These are phyloP conservation scores for Ceratotherium simum DNA, from an alignment of 2,113 vertebrate species.

Conservation along the genomic window DNA sequence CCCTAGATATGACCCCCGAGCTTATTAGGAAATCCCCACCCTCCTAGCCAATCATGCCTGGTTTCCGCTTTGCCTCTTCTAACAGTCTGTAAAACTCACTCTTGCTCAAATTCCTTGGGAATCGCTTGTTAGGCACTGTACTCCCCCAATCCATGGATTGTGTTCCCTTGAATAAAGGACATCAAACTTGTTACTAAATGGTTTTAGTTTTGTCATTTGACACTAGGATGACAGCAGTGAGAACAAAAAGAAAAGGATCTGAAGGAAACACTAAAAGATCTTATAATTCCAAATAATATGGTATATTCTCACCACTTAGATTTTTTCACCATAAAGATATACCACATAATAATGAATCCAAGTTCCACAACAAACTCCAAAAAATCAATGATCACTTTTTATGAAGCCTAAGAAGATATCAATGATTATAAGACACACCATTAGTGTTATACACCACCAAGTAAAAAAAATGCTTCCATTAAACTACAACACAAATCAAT, in stretches of 20 bases:
- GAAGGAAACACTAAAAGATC: not conserved
- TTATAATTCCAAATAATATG: not conserved
- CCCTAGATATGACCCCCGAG: not conserved
- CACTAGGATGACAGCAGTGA: not conserved
- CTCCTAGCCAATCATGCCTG: no score
- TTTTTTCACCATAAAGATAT: not conserved
- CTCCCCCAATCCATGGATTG: not conserved
- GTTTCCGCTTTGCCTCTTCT: not conserved
- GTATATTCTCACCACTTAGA: not conserved
- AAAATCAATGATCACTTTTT: not conserved
- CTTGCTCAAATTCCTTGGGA: not conserved
- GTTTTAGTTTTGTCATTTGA: not conserved
- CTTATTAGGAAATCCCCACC: not conserved
- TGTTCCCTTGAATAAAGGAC: not conserved
- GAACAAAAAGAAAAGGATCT: not conserved
- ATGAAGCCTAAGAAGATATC: not conserved
- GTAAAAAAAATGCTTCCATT: not conserved
- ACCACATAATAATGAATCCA: not conserved
- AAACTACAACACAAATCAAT: not conserved
- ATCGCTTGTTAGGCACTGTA: not conserved
- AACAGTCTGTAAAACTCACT: not conserved
- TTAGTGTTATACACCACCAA: not conserved
- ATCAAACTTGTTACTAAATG: not conserved
- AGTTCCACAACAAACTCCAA: not conserved
- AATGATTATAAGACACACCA: not conserved